Evolutionary conservation across 2,888 invertebrate genomes (phyloP).

Genomic region (Neoascia interrupta): DNA sequence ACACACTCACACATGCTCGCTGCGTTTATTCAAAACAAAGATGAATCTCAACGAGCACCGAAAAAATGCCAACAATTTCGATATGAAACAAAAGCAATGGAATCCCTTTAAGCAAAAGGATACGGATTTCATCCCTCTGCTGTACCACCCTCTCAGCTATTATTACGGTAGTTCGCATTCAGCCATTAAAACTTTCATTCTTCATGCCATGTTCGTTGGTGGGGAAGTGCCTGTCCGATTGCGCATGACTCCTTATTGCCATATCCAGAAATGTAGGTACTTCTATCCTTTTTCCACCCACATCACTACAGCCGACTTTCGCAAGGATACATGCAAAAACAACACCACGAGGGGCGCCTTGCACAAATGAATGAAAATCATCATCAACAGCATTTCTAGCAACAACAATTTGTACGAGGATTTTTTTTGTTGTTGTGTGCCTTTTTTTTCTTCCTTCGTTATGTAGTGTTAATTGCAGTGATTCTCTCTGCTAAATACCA

Average conservation of each 20-base stretch:
- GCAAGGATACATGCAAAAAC: constrained; percentile 36
- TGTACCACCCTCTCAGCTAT: constrained; percentile 29
- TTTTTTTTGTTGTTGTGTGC: constrained; percentile 21
- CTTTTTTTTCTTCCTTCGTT: constrained; percentile 56
- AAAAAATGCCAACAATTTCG: constrained; percentile 67
- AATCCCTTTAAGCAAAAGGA: constrained; percentile 37
- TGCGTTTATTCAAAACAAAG: constrained; percentile 48
- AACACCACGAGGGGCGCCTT: constrained; percentile 50
- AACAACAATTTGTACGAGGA: constrained; percentile 51
- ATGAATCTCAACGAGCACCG: constrained; percentile 57
- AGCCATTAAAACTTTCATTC: constrained; percentile 56
- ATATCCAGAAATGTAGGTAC: not conserved
- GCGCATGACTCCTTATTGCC: constrained; percentile 45
- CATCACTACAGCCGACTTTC: not conserved
- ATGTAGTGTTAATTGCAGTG: constrained; percentile 70
- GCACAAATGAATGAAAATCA: constrained; percentile 65
- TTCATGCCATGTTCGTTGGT: constrained; percentile 13
- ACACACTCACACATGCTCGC: not conserved
- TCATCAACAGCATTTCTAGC: constrained; percentile 45
- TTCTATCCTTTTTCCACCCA: constrained; percentile 39
- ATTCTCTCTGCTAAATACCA: constrained; percentile 70
- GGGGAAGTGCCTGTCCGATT: constrained; percentile 32
- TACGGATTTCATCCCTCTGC: not conserved
- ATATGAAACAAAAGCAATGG: constrained; percentile 66
- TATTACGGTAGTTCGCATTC: constrained; percentile 9